A percentile compares a stretch with the other conserved stretches of the same genome.
Conservation (phyloP, 2,113 vertebrate genomes). For the Marmota monax region DNA sequence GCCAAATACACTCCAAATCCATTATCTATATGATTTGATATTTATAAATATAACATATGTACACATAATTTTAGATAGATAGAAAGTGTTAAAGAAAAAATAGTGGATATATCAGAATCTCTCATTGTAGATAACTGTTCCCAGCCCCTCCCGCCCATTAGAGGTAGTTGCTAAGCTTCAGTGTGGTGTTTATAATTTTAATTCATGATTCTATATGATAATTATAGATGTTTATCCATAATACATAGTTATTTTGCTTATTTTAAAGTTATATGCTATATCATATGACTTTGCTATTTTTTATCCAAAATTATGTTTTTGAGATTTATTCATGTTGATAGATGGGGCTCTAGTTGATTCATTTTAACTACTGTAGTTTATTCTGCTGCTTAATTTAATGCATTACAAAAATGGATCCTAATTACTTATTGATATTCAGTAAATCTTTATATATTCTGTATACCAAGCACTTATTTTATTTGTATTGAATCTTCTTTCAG, state of each 20-base stretch:
- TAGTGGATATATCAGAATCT: not conserved
- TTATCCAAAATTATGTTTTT: not conserved
- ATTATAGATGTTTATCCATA: not conserved
- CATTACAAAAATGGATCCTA: not conserved
- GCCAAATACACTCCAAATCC: not conserved
- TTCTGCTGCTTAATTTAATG: not conserved
- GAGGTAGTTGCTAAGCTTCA: not conserved
- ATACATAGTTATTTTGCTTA: not conserved
- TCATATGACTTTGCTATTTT: not conserved
- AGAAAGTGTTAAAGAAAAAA: slow-evolving; percentile 31
- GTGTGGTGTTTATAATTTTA: not conserved
- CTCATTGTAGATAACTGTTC: not conserved
- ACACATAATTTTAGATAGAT: not conserved
- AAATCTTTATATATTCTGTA: not conserved
- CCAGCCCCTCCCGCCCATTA: too few relatives aligned
- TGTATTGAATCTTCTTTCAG: not conserved
- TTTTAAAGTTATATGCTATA: not conserved
- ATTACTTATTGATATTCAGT: not conserved
- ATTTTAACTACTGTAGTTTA: not conserved
- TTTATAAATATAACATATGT: not conserved
- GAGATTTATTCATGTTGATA: not conserved
- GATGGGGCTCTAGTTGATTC: not conserved
- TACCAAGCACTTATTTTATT: not conserved
- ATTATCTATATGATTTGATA: not conserved
- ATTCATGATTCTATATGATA: not conserved